These are phyloP conservation scores for Toxostoma redivivum DNA, from an alignment of 2,113 vertebrate genomes.

Conservation along the genomic window DNA sequence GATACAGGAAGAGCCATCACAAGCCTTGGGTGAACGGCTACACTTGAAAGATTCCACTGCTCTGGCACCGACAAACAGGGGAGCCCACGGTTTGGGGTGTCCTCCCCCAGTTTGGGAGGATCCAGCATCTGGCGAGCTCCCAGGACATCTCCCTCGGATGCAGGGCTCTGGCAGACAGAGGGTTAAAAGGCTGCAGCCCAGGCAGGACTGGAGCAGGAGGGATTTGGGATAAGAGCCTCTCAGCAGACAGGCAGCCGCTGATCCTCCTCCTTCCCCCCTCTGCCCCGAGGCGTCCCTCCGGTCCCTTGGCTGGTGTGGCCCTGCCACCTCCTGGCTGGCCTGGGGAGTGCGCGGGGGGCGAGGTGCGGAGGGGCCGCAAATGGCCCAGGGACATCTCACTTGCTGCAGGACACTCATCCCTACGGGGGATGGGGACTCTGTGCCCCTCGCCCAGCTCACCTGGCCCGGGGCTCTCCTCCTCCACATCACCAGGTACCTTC, in stretches of 20 bases:
- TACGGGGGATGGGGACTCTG: fast-evolving
- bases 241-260: background rate
- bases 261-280: background rate
- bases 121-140: background rate
- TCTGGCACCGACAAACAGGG: background rate
- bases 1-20: background rate
- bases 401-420: too few relatives aligned
- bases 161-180: background rate
- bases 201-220: background rate
- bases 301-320: background rate
- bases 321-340: constrained; percentile 45
- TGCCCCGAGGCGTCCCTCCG: background rate
- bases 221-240: background rate
- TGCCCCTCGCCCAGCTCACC: background rate
- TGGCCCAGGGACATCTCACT: background rate
- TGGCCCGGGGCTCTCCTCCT: background rate
- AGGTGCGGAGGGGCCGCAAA: background rate
- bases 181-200: background rate
- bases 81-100: background rate
- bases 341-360: background rate
- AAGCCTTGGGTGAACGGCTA: background rate
- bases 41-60: background rate
- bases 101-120: background rate
- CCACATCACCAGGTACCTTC: background rate
- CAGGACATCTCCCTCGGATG: background rate